These are phyloP conservation scores for Megalurothrips usitatus DNA, from an alignment of 2,888 invertebrate genomes.

Conservation along the genomic window DNA sequence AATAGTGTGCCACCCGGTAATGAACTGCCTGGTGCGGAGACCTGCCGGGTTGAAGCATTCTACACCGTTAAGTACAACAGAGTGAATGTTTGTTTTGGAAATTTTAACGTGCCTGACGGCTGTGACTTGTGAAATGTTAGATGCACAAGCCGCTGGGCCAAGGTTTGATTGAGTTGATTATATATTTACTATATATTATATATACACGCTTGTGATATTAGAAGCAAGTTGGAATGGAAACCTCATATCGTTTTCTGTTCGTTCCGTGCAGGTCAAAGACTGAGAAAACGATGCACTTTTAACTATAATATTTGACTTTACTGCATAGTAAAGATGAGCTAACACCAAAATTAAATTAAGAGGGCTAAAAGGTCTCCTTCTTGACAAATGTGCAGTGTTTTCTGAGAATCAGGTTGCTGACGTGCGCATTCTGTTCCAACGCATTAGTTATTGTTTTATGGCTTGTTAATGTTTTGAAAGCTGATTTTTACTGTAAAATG, in stretches of 20 bases:
- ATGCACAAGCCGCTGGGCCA: not conserved
- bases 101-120: not conserved
- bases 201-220: constrained; percentile 14
- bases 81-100: constrained; percentile 18
- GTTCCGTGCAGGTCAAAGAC: not conserved
- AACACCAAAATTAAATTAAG: too few species aligned
- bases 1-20: not conserved
- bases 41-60: not conserved
- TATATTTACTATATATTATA: constrained; percentile 8
- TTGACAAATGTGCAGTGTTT: not conserved
- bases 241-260: constrained; percentile 12
- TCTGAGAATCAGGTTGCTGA: not conserved
- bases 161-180: not conserved
- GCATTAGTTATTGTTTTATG: constrained; percentile 18
- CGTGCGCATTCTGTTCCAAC: not conserved
- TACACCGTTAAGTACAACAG: constrained; percentile 3
- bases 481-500: not conserved
- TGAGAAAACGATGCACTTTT: not conserved
- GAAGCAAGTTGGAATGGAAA: constrained; percentile 14
- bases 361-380: too few species aligned
- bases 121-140: not conserved
- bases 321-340: too few species aligned
- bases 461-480: constrained; percentile 7
- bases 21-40: constrained; percentile 1
- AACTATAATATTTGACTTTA: not conserved